Evolutionary conservation across 2,888 invertebrate genomes (phyloP).

Genomic region (Octonoba sinensis): DNA sequence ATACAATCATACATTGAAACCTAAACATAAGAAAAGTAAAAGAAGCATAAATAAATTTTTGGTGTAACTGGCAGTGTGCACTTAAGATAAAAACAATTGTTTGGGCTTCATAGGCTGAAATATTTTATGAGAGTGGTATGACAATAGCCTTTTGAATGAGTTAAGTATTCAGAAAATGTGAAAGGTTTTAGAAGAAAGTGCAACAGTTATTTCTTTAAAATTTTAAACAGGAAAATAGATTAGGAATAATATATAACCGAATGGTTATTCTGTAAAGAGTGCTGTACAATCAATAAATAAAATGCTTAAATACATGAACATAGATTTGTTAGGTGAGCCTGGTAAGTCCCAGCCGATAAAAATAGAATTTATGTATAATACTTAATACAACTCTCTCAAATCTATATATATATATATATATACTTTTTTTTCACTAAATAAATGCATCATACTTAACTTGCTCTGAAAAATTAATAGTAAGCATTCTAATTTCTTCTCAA

Average conservation of each 20-base stretch:
- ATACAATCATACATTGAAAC: too few relatives aligned
- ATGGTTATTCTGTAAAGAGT: slow-evolving; percentile 32
- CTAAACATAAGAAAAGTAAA: too few relatives aligned
- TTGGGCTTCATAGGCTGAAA: slow-evolving; percentile 38
- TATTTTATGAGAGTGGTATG: slow-evolving; percentile 14
- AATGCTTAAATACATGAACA: slow-evolving; percentile 27
- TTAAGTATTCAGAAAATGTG: slow-evolving; percentile 1
- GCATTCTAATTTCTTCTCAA: too few relatives aligned
- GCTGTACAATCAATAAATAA: slow-evolving; percentile 52
- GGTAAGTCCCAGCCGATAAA: slow-evolving; percentile 17
- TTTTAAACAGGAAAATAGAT: slow-evolving; percentile 43
- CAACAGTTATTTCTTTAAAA: slow-evolving; percentile 52
- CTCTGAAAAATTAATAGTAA: too few relatives aligned
- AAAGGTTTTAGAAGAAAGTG: slow-evolving; percentile 31
- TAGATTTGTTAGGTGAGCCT: slow-evolving; percentile 1
- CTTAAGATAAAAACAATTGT: slow-evolving; percentile 1
- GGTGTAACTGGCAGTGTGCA: slow-evolving; percentile 38
- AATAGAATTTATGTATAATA: slow-evolving; percentile 32
- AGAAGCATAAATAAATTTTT: too few relatives aligned
- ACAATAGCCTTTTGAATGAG: background rate
- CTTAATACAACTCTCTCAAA: slow-evolving; percentile 19
- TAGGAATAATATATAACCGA: slow-evolving; percentile 31
- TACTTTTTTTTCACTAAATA: too few relatives aligned
- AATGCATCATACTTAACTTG: too few relatives aligned
- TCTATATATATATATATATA: too few relatives aligned